A percentile compares a stretch with the other conserved stretches of the same genome.
phyloP scores from a whole-genome alignment of 2,797 vertebrate genomes.

The Channallabes apus region DNA sequence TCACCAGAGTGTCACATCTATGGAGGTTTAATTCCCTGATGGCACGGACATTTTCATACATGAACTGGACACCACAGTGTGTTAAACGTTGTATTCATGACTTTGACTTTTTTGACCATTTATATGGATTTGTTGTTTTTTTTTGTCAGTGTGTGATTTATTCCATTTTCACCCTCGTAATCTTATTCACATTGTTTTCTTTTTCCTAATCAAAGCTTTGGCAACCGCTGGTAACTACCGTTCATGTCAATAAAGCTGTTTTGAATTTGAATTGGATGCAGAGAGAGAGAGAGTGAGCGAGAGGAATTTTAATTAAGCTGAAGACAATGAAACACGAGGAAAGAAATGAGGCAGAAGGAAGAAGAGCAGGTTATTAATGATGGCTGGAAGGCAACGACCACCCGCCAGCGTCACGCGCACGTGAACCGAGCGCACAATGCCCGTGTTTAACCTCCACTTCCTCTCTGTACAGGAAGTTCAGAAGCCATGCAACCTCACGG shows the following conservation, averaged over 20 bases:
- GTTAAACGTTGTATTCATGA: no score
- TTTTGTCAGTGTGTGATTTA: background rate
- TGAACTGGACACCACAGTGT: no score
- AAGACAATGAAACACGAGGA: background rate
- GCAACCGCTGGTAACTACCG: background rate
- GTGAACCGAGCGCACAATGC: background rate
- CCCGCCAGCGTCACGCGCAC: background rate
- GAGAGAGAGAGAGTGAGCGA: no score
- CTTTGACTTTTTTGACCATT: no score
- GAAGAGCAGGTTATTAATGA: background rate
- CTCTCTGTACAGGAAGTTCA: conserved; percentile 17
- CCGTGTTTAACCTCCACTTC: conserved; percentile 2
- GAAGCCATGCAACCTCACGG: conserved; percentile 3
- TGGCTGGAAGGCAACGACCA: conserved; percentile 5
- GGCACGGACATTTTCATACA: no score
- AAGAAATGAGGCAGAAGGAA: background rate
- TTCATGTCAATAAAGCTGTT: background rate
- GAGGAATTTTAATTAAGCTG: background rate
- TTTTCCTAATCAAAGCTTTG: background rate
- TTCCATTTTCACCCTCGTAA: background rate
- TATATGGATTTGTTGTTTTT: background rate
- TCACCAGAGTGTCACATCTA: no score
- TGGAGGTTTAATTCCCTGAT: no score
- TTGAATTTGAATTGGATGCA: no score
- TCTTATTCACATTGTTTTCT: background rate